Evolutionary conservation across 2,797 vertebrate genomes (phyloP), one percentile per base, ranked within the genome.

Genomic region (Clangula hyemalis): DNA sequence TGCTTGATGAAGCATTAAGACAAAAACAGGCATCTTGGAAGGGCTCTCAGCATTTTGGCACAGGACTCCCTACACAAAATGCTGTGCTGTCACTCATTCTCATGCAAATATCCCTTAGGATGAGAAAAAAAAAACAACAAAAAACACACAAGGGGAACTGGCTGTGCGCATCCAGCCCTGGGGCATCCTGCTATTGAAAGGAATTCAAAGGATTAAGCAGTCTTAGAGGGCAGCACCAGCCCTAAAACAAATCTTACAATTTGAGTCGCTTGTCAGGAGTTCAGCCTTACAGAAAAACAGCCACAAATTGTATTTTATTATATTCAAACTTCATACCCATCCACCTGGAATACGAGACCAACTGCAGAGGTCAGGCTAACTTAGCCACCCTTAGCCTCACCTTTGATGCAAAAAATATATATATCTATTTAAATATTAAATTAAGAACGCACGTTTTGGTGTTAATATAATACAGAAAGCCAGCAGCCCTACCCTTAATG

Each of bases 91-190:
- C 32, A 3, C n/a, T 28, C 32, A 30, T 75, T 79, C 56, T 49
- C 49, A 86, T 70, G 70, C 64, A 75, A 75, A 86, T 74, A 22
- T 43, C 57, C 43, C 51, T 49, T 6, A 58, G 57, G 49, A 51
- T 25, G 8, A 51, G 13, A 11, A 43, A 70, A 86, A 69, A 49
- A 49, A 49, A 24, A 69, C 62, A 8, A 53, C 14, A 49, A 75
- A 81, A 20, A 45, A 45, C 15, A 41, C 41, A 24, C 47, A 28
- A 34, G 18, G 60, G 68, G 39, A 73, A 36, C 7, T 45, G 27
- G 0, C 2, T 25, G 10, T 24, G 34, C 8, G 3, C 36, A 56
- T 20, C 57, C 70, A 68, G 32, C 62, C 57, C 70, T 7, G 4
- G 82, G 62, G 56, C 56, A 56, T n/a, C 57, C 41, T 6, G 41